A percentile compares a stretch with the other conserved stretches of the same genome.
phyloP scores from a whole-genome alignment of 2,113 vertebrate species.

The Ivindomyrus marchei region DNA sequence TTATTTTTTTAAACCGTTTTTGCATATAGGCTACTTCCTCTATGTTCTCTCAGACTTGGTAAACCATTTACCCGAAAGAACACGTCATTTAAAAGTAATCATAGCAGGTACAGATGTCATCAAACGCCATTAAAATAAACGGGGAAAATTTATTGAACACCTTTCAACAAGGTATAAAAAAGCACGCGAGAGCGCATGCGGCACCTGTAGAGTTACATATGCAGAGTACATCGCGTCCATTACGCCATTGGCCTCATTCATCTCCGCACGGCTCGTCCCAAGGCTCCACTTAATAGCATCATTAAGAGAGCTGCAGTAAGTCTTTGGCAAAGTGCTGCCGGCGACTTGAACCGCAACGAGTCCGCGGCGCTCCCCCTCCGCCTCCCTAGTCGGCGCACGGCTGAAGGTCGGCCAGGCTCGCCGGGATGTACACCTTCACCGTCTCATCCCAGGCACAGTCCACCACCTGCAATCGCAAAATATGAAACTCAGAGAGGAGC shows the following conservation, averaged over 20 bases:
- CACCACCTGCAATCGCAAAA: conserved; percentile 70
- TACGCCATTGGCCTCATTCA: neutral
- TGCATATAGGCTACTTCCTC: neutral
- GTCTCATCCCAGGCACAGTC: conserved; percentile 97
- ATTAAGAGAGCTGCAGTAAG: conserved; percentile 26
- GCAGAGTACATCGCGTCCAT: neutral
- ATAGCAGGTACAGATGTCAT: neutral
- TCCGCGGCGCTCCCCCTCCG: neutral
- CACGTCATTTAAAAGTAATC: neutral
- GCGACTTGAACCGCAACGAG: conserved; percentile 7
- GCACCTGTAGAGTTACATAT: neutral
- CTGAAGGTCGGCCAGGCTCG: conserved; percentile 59
- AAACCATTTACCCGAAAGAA: neutral
- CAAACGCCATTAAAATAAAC: neutral
- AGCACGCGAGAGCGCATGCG: neutral
- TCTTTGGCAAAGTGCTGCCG: conserved; percentile 20
- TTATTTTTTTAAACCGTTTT: neutral
- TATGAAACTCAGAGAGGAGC: neutral
- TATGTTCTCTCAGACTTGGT: neutral
- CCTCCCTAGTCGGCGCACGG: conserved; percentile 28
- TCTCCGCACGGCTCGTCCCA: neutral
- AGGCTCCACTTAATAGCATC: conserved; percentile 24
- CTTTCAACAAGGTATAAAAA: neutral
- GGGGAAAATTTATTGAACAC: neutral
- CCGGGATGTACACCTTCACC: conserved; percentile 82